Evolutionary conservation across 2,888 invertebrate genomes (phyloP).

Genomic region (Suillia variegata): DNA sequence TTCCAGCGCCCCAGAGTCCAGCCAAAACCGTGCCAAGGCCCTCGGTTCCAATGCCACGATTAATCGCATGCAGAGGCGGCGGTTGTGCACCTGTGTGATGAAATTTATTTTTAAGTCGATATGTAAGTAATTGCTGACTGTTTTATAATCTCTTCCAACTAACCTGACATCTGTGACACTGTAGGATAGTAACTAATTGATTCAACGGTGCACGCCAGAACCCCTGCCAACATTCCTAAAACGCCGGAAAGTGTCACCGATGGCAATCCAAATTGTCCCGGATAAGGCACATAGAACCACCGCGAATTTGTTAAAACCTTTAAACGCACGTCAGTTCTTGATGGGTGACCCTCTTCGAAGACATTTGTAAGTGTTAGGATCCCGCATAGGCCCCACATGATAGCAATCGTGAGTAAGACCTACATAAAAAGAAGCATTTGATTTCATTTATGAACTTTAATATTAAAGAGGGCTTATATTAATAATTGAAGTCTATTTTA

Average conservation of each 20-base stretch:
- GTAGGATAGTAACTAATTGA: constrained; percentile 90
- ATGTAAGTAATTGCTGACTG: too few species aligned
- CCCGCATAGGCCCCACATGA: constrained; percentile 78
- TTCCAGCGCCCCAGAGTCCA: constrained; percentile 83
- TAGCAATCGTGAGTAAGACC: constrained; percentile 76
- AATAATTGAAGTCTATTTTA: constrained; percentile 4
- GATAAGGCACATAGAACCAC: constrained; percentile 83
- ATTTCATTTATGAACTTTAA: not conserved
- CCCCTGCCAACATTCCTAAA: constrained; percentile 78
- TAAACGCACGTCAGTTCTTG: constrained; percentile 75
- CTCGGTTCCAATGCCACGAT: constrained; percentile 84
- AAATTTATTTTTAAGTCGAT: constrained; percentile 15
- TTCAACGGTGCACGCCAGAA: constrained; percentile 79
- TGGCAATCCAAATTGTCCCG: constrained; percentile 80
- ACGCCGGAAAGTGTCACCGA: constrained; percentile 73
- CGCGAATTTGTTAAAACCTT: constrained; percentile 74
- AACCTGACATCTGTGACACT: constrained; percentile 81
- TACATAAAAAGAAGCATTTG: constrained; percentile 54
- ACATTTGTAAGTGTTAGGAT: constrained; percentile 71
- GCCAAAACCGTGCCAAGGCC: constrained; percentile 84
- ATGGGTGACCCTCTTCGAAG: constrained; percentile 71
- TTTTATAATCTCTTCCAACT: constrained; percentile 11
- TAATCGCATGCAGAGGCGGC: constrained; percentile 85
- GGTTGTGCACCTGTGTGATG: constrained; percentile 71
- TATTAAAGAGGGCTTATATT: not conserved